A percentile compares a stretch with the other conserved stretches of the same genome.
Evolutionary conservation across 1,140 invertebrate species (phyloP).

Genomic region (Cotesia typhae): DNA sequence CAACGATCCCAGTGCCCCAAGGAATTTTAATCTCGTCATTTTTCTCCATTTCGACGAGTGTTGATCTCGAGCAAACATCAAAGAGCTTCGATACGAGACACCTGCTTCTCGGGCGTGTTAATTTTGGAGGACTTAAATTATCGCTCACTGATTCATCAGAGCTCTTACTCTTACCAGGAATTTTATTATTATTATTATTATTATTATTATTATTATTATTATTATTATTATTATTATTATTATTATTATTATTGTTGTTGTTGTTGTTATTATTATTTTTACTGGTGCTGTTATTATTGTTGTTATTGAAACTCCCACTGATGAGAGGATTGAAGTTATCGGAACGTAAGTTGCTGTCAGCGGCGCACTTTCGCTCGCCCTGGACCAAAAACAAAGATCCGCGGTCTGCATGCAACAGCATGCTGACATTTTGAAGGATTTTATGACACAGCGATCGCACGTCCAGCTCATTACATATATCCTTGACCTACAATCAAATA

Average conservation of each 20-base stretch:
- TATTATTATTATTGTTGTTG: too few species aligned
- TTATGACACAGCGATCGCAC: slow-evolving; percentile 93
- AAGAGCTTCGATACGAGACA: slow-evolving; percentile 92
- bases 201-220: too few species aligned
- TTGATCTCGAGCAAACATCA: slow-evolving; percentile 90
- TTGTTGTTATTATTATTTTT: too few species aligned
- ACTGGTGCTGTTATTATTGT: too few species aligned
- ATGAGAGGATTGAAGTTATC: background rate
- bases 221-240: too few species aligned
- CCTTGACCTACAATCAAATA: slow-evolving; percentile 76
- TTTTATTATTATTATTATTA: too few species aligned
- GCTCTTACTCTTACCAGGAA: background rate
- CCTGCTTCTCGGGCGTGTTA: slow-evolving; percentile 55
- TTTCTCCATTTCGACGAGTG: slow-evolving; percentile 89
- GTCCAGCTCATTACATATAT: slow-evolving; percentile 96
- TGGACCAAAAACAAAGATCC: slow-evolving; percentile 94
- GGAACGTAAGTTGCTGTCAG: background rate
- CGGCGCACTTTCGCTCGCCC: slow-evolving; percentile 68
- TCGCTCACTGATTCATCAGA: slow-evolving; percentile 26
- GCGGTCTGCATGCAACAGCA: slow-evolving; percentile 89
- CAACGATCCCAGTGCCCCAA: slow-evolving; percentile 91
- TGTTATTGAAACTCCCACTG: too few species aligned
- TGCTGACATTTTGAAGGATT: slow-evolving; percentile 94
- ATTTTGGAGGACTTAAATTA: slow-evolving; percentile 12
- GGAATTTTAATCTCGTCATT: slow-evolving; percentile 92